Conservation (phyloP, 2,113 vertebrate species). For the Arizona elegans region DNA sequence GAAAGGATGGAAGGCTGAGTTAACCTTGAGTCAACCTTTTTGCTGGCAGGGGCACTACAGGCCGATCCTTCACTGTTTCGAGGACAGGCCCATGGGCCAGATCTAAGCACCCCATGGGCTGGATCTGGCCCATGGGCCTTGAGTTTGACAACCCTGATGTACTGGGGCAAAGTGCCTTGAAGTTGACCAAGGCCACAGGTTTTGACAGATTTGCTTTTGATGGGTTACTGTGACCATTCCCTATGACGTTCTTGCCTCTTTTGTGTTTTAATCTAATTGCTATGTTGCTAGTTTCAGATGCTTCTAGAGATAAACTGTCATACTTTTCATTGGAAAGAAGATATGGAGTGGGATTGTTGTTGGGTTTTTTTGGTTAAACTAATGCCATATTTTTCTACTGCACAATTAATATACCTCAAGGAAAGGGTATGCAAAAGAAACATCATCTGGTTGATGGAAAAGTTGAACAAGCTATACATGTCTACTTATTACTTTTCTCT, state of each 20-base stretch:
- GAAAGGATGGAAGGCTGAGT: too few species aligned
- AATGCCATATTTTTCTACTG: background rate
- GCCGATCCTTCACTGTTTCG: too few species aligned
- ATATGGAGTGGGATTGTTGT: background rate
- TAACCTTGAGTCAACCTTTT: too few species aligned
- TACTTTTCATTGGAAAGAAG: background rate
- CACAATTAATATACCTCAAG: background rate
- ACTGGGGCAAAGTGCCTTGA: background rate
- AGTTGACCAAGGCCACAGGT: background rate
- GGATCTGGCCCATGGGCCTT: too few species aligned
- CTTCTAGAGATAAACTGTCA: background rate
- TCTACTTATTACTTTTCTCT: background rate
- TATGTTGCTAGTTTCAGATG: background rate
- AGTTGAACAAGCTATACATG: background rate
- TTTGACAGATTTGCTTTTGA: background rate
- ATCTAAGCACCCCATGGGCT: too few species aligned
- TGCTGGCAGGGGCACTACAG: too few species aligned
- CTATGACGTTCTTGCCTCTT: background rate
- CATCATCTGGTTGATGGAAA: background rate
- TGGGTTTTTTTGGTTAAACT: background rate
- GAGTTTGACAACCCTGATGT: too few species aligned
- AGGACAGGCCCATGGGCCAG: too few species aligned
- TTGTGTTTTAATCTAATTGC: background rate
- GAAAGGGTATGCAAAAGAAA: background rate
- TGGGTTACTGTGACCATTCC: background rate